phyloP scores from a whole-genome alignment of 2,888 invertebrate species.

The Elegia similella region DNA sequence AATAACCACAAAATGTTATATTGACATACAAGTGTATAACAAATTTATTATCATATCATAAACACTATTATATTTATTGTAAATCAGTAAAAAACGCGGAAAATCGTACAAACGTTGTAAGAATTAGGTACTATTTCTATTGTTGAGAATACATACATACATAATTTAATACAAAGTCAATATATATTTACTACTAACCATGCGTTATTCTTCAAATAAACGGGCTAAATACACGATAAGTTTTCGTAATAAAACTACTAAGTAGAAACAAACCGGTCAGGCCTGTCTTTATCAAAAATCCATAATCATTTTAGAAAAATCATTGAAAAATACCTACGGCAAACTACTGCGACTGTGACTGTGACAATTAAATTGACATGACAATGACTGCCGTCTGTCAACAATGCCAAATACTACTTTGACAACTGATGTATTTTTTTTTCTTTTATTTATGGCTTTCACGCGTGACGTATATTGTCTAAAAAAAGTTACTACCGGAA shows the following conservation, averaged over 20 bases:
- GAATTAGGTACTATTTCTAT: not conserved
- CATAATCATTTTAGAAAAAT: slow-evolving; percentile 34
- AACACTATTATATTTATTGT: no score
- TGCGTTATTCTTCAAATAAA: not conserved
- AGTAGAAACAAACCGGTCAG: slow-evolving; percentile 21
- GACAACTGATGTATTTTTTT: no score
- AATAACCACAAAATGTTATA: no score
- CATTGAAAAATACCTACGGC: slow-evolving; percentile 5
- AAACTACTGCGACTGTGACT: not conserved
- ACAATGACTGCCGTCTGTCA: no score
- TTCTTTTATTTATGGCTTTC: no score
- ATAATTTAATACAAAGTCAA: not conserved
- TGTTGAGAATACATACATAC: not conserved
- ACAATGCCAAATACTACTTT: no score
- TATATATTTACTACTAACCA: slow-evolving; percentile 1
- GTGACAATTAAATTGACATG: no score
- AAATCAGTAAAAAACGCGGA: not conserved
- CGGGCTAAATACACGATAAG: not conserved
- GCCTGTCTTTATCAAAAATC: slow-evolving; percentile 39
- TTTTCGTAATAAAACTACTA: not conserved
- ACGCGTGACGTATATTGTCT: no score
- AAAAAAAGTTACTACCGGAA: no score
- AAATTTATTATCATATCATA: no score
- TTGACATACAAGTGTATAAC: no score
- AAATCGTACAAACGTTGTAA: not conserved